phyloP scores from a whole-genome alignment of 2,113 vertebrate species.

The Tricholaema leucomelas region DNA sequence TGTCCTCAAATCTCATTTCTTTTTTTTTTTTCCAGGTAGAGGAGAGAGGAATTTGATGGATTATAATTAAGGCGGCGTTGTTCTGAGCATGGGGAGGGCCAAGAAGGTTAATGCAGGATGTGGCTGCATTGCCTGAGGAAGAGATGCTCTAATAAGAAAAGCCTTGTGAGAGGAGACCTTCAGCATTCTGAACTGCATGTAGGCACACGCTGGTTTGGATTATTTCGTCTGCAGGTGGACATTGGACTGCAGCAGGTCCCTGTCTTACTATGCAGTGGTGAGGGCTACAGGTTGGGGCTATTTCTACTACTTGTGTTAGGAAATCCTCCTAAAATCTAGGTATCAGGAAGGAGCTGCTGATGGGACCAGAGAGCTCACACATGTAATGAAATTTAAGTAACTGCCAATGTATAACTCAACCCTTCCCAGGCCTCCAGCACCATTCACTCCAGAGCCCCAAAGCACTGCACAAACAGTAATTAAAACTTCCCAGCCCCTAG shows the following conservation, averaged over 20 bases:
- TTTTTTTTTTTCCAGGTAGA: neutral
- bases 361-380: neutral
- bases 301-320: neutral
- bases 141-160: neutral
- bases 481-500: neutral
- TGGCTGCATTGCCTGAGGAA: neutral
- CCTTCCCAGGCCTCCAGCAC: constrained; percentile 14
- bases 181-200: neutral
- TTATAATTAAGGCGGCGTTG: constrained; percentile 37
- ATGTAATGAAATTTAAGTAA: neutral
- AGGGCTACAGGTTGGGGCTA: neutral
- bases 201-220: neutral
- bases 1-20: constrained; percentile 30
- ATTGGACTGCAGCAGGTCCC: neutral
- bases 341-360: neutral
- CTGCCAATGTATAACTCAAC: neutral
- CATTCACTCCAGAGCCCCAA: neutral
- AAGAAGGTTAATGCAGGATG: constrained; percentile 1
- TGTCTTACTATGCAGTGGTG: neutral
- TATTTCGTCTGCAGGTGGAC: neutral
- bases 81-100: neutral
- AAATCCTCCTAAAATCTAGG: neutral
- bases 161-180: neutral
- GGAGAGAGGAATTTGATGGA: constrained; percentile 22
- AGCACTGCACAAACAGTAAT: constrained; percentile 28